Conservation (phyloP, 2,888 invertebrate genomes). For the Thereva unica region DNA sequence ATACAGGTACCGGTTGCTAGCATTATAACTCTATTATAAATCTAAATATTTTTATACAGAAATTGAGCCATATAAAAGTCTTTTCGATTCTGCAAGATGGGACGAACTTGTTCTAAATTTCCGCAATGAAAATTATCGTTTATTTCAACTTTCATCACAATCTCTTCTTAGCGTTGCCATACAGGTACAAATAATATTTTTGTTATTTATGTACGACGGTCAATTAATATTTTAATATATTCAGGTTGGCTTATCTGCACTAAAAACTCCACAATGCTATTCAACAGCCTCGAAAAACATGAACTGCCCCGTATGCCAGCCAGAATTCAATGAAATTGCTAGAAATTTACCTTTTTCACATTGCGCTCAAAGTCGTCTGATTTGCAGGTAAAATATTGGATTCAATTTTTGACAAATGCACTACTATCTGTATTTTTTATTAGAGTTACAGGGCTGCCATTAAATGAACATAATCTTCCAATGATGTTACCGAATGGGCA, state of each 20-base stretch:
- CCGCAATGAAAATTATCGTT: slow-evolving; percentile 88
- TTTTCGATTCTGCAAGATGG: slow-evolving; percentile 76
- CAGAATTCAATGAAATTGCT: slow-evolving; percentile 85
- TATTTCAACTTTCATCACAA: slow-evolving; percentile 90
- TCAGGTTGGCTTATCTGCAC: slow-evolving; percentile 85
- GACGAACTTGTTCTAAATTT: slow-evolving; percentile 84
- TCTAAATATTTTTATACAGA: slow-evolving; percentile 54
- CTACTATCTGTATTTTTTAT: background rate
- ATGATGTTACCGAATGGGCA: slow-evolving; percentile 99
- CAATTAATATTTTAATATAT: slow-evolving; percentile 25
- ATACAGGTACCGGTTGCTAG: slow-evolving; percentile 63
- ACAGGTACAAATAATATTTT: slow-evolving; percentile 59
- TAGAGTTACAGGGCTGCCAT: slow-evolving; percentile 81
- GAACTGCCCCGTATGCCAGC: slow-evolving; percentile 91
- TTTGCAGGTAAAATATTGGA: slow-evolving; percentile 68
- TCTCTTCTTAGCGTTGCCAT: slow-evolving; percentile 90
- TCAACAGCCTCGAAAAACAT: slow-evolving; percentile 72
- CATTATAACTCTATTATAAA: slow-evolving; percentile 17
- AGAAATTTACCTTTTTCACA: slow-evolving; percentile 89
- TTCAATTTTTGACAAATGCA: slow-evolving; percentile 7
- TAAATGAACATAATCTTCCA: slow-evolving; percentile 97
- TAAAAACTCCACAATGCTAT: slow-evolving; percentile 92
- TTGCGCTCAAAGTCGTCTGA: slow-evolving; percentile 92
- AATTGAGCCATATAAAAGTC: slow-evolving; percentile 71
- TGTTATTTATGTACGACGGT: slow-evolving; percentile 7